Evolutionary conservation across 1,140 invertebrate species (phyloP), one percentile per base, ranked within the genome.

Genomic region (Pseudomyrmex cubaensis): DNA sequence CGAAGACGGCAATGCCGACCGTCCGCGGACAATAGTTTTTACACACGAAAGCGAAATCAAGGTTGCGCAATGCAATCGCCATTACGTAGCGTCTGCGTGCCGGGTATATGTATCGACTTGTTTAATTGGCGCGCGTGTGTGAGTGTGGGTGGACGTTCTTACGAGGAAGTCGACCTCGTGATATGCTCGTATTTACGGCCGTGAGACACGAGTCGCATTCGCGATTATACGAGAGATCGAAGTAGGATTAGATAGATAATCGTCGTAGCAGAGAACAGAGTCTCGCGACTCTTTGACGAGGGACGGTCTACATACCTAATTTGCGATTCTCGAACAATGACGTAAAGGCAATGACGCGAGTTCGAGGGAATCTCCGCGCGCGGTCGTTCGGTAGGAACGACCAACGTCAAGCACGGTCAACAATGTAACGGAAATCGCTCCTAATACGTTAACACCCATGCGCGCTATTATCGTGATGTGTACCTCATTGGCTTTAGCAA

Each of bases 371-470:
- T 83, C 63, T 25, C 15, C 9, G 35, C 44, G 20, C 25, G 35
- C 35, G 35, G 0, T 35, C 12, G 61, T 52, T 35, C 25, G 63
- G 3, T 13, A 20, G 44, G 48, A 63, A 15, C 22, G 35, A 2
- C 2, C 20, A 35, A 35, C 35, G 35, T 12, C 48, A 54, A 22
- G 48, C 44, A 70, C 48, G 44, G 83, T 22, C 75, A 70, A 90
- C 87, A 88, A 90, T 90, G 87, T 85, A 90, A 85, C 89, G 89
- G 89, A 90, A 90, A 90, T 90, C 85, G 83, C 82, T 78, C 56
- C 70, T 85, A 89, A 90, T 90, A 82, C 83, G 77, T 87, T 78
- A 85, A 90, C 89, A 89, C 86, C 87, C 88, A 89, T 89, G 83
- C 86, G 70, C 84, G 63, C 82, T 90, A 89, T 89, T 87, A 85